phyloP scores from a whole-genome alignment of 1,140 invertebrate genomes.

The Calosoma granatense region DNA sequence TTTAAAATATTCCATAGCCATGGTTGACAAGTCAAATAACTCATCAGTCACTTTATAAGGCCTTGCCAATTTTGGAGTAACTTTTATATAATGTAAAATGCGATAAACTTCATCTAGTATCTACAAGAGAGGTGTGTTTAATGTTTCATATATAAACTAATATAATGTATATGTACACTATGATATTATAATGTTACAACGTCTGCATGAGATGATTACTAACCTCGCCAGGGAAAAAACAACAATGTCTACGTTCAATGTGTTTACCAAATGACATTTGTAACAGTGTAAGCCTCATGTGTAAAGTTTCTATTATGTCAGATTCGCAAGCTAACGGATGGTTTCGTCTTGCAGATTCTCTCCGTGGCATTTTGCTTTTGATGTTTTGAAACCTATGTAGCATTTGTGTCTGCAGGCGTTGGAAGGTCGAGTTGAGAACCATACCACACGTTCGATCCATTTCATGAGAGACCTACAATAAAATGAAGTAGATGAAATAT shows the following conservation, averaged over 20 bases:
- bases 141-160: conserved; percentile 3
- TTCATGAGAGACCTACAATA: conserved; percentile 58
- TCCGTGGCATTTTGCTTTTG: conserved; percentile 79
- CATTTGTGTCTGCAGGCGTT: conserved; percentile 68
- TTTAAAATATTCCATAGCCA: conserved; percentile 91
- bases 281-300: conserved; percentile 74
- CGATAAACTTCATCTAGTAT: conserved; percentile 48
- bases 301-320: conserved; percentile 80
- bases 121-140: conserved; percentile 31
- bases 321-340: conserved; percentile 77
- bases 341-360: conserved; percentile 72
- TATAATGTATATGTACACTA: background rate
- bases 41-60: conserved; percentile 85
- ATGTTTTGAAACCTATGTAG: conserved; percentile 70
- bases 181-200: too few relatives aligned
- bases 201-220: conserved; percentile 26
- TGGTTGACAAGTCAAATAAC: conserved; percentile 82
- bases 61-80: conserved; percentile 65
- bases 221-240: conserved; percentile 84
- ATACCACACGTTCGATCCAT: conserved; percentile 67
- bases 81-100: conserved; percentile 72
- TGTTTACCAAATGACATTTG: conserved; percentile 89
- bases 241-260: conserved; percentile 80
- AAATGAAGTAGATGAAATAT: background rate
- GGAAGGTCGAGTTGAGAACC: conserved; percentile 72